Base-by-base conservation (phyloP, 1,140 invertebrate genomes). In the Artemia franciscana region DNA sequence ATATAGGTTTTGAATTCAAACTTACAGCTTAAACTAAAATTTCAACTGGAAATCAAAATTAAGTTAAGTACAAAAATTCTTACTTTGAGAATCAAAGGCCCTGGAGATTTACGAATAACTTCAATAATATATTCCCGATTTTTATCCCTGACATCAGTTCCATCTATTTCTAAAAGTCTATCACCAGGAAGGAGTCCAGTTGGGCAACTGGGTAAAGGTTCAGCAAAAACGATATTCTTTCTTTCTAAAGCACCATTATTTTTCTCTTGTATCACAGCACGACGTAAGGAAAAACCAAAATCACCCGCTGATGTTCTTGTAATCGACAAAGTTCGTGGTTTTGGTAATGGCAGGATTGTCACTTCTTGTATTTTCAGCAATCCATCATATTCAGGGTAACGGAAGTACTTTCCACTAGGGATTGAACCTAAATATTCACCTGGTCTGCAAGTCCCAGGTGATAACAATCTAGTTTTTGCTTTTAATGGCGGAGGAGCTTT, bases 221-320 rank as follows among this genome's bases (percentile, higher is more conserved):
- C 91, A 5, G 91, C 91, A 70, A 94, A 89, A 59, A 91, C 88
- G 2, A 93, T 86, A 26, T 85, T 80, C 65, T 82, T 81, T 71
- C 84, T 71, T 24, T 65, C 75, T 15, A 71, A 69, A 62, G 73
- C 67, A 62, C 68, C 58, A n/a, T 60, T 63, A 3, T 60, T 62
- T 30, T 71, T 69, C 18, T 74, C 70, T 60, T 88, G 78, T 51
- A 87, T 79, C 70, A 88, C 83, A 3, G 86, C 86, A 66, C 90
- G 80, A n/a, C 91, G 79, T 59, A 96, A 75, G 56, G 88, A 92
- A 70, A 96, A 95, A 0, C 92, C 92, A 72, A 95, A 96, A 73
- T 94, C 92, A 65, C 87, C 90, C 61, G 85, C 77, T 2, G 88
- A 84, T 21, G 84, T 80, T 62, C 87, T 84, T 69, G 88, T 86